phyloP scores from a whole-genome alignment of 2,113 vertebrate species.

The Myodes glareolus region DNA sequence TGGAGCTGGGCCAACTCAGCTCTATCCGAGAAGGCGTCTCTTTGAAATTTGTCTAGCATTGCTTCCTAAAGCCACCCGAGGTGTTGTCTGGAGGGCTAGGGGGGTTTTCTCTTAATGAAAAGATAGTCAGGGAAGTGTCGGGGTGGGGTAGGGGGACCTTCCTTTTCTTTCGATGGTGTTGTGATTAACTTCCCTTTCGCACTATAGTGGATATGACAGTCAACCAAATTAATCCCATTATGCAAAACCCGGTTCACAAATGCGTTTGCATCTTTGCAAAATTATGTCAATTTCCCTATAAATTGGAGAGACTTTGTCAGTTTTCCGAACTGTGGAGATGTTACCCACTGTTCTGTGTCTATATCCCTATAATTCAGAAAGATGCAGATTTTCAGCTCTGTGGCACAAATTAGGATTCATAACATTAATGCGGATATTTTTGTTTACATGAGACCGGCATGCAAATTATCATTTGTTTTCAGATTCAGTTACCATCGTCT shows the following conservation, averaged over 20 bases:
- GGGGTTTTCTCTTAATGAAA: constrained; percentile 72
- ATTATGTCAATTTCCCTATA: constrained; percentile 88
- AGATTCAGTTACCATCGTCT: constrained; percentile 77
- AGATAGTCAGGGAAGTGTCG: constrained; percentile 33
- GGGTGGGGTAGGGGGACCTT: constrained; percentile 66
- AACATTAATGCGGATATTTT: constrained; percentile 86
- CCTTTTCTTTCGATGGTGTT: constrained; percentile 78
- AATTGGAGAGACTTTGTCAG: constrained; percentile 88
- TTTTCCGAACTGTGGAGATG: constrained; percentile 83
- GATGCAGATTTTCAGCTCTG: constrained; percentile 83
- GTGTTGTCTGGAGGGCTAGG: not conserved
- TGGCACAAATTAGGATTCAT: constrained; percentile 87
- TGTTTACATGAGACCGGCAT: constrained; percentile 81
- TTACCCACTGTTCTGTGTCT: constrained; percentile 80
- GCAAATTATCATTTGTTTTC: constrained; percentile 79
- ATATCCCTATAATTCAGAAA: constrained; percentile 83
- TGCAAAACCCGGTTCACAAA: constrained; percentile 90
- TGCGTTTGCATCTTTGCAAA: constrained; percentile 86
- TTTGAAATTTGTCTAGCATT: not conserved
- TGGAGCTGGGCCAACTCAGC: constrained; percentile 25
- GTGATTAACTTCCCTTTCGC: constrained; percentile 88
- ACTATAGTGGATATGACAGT: constrained; percentile 88
- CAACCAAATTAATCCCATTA: constrained; percentile 91
- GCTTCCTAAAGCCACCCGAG: constrained; percentile 56
- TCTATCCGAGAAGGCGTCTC: not conserved